Evolutionary conservation across 2,888 invertebrate genomes (phyloP).

Genomic region (Agriopis marginaria): DNA sequence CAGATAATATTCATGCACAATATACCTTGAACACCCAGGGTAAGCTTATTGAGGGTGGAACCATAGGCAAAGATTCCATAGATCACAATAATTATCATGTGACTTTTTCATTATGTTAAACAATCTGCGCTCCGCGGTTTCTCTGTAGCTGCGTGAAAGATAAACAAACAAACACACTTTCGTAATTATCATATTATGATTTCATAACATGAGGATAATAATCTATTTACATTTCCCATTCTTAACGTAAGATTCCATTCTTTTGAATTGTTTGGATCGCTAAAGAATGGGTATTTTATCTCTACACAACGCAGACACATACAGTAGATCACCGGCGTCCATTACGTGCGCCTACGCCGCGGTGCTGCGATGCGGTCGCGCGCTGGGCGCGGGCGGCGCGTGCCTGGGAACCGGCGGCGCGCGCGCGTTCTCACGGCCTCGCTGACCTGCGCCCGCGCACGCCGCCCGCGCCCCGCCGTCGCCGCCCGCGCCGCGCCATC

Average conservation of each 20-base stretch:
- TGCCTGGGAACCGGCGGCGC: slow-evolving; percentile 84
- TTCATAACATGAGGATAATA: too few relatives aligned
- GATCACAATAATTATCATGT: too few relatives aligned
- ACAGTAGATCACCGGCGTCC: slow-evolving; percentile 7
- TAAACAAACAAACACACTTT: too few relatives aligned
- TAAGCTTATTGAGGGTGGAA: too few relatives aligned
- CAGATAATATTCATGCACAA: too few relatives aligned
- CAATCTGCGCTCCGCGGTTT: too few relatives aligned
- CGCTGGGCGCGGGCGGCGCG: slow-evolving; percentile 80
- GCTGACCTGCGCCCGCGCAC: slow-evolving; percentile 67
- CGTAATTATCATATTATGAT: too few relatives aligned
- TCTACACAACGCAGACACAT: not conserved
- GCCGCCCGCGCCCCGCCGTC: slow-evolving; percentile 43
- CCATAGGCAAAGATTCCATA: too few relatives aligned
- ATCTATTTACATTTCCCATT: not conserved
- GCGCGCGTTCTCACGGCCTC: slow-evolving; percentile 85
- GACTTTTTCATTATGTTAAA: too few relatives aligned
- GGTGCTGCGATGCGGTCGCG: slow-evolving; percentile 43
- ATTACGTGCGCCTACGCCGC: slow-evolving; percentile 28
- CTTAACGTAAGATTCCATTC: not conserved
- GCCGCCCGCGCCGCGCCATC: slow-evolving; percentile 39
- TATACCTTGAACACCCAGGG: too few relatives aligned
- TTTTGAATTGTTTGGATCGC: too few relatives aligned
- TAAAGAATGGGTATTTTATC: not conserved
- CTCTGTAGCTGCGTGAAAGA: too few relatives aligned